These are phyloP conservation scores for Hyposoter didymator DNA, from an alignment of 2,888 invertebrate species.

Conservation along the genomic window DNA sequence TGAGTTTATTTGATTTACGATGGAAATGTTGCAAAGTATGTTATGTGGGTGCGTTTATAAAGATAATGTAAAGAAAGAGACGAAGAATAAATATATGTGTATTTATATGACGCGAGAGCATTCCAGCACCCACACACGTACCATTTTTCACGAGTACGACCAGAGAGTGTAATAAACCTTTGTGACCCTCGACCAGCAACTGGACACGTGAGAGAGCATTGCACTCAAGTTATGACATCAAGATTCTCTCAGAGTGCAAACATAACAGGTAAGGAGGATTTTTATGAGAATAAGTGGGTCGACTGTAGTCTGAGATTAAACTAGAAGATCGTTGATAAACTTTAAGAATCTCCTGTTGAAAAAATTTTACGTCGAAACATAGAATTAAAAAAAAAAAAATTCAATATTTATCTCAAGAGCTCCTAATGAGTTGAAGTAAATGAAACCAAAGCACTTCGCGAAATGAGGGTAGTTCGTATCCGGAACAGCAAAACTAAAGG, in stretches of 20 bases:
- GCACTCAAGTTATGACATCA: slow-evolving; percentile 37
- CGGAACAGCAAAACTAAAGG: slow-evolving; percentile 32
- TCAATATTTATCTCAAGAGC: not conserved
- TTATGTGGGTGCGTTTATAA: slow-evolving; percentile 8
- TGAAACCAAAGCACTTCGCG: slow-evolving; percentile 20
- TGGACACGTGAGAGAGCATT: slow-evolving; percentile 47
- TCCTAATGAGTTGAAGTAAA: slow-evolving; percentile 5
- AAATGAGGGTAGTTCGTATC: slow-evolving; percentile 29
- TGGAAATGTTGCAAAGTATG: not conserved
- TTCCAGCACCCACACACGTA: slow-evolving; percentile 57
- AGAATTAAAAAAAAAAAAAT: not conserved
- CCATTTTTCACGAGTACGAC: slow-evolving; percentile 51
- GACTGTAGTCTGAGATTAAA: not conserved
- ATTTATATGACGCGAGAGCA: slow-evolving; percentile 15
- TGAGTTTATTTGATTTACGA: not conserved
- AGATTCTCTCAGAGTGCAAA: slow-evolving; percentile 25
- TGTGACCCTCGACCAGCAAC: slow-evolving; percentile 58
- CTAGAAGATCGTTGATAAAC: not conserved
- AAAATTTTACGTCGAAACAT: not conserved
- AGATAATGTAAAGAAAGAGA: slow-evolving; percentile 22
- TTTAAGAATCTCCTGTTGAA: too few species aligned
- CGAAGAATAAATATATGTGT: not conserved
- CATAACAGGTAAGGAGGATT: slow-evolving; percentile 29
- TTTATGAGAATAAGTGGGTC: slow-evolving; percentile 20
- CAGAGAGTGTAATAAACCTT: slow-evolving; percentile 61